A percentile compares a stretch with the other conserved stretches of the same genome.
These are phyloP conservation scores for Trilocha varians DNA, from an alignment of 2,888 invertebrate genomes.

Conservation along the genomic window DNA sequence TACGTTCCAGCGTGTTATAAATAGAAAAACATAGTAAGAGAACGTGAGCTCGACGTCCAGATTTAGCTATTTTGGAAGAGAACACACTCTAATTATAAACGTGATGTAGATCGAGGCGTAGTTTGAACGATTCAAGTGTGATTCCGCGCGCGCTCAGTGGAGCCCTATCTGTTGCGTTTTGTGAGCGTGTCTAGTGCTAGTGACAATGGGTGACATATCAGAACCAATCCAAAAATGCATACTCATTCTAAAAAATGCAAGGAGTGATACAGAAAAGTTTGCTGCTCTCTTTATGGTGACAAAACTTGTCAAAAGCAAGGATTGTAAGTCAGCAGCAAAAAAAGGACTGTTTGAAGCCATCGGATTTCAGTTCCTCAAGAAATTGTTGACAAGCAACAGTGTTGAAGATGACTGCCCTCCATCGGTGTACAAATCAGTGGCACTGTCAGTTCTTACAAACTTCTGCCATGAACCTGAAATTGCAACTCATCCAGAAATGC, in stretches of 20 bases:
- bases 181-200: constrained; percentile 48
- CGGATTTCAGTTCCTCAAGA: constrained; percentile 88
- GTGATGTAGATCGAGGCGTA: constrained; percentile 65
- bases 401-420: constrained; percentile 91
- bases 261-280: constrained; percentile 92
- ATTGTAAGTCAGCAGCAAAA: constrained; percentile 84
- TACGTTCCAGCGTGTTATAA: constrained; percentile 66
- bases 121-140: constrained; percentile 49
- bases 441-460: constrained; percentile 88
- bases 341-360: constrained; percentile 90
- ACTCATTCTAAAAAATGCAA: constrained; percentile 83
- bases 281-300: constrained; percentile 94
- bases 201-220: constrained; percentile 76
- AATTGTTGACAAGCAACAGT: constrained; percentile 81
- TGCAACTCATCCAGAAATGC: constrained; percentile 87
- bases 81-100: constrained; percentile 68
- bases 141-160: constrained; percentile 56
- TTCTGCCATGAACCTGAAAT: constrained; percentile 88
- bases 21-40: constrained; percentile 71
- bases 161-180: constrained; percentile 60
- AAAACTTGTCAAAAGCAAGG: constrained; percentile 88
- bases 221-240: constrained; percentile 90
- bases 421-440: constrained; percentile 91
- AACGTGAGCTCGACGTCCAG: constrained; percentile 71
- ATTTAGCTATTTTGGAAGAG: constrained; percentile 74